A percentile compares a stretch with the other conserved stretches of the same genome.
Evolutionary conservation across 2,113 vertebrate genomes (phyloP).

Genomic region (Ailuropoda melanoleuca): DNA sequence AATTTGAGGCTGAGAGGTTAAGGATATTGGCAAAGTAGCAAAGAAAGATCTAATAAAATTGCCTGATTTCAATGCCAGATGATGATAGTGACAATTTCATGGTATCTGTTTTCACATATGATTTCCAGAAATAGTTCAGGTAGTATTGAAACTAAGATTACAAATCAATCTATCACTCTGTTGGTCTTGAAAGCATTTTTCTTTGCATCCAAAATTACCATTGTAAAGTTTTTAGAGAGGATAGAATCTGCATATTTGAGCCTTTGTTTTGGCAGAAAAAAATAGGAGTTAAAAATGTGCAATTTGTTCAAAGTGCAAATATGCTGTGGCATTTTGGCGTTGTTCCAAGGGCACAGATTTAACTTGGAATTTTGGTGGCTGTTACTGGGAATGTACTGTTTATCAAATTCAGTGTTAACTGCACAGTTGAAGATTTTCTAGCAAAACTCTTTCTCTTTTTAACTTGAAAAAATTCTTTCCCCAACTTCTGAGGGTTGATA

Average conservation of each 20-base stretch:
- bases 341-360: slow-evolving; percentile 74
- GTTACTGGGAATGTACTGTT: slow-evolving; percentile 76
- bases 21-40: background rate
- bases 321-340: slow-evolving; percentile 66
- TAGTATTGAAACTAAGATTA: slow-evolving; percentile 7
- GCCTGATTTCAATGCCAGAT: background rate
- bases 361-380: slow-evolving; percentile 73
- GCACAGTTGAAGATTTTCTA: slow-evolving; percentile 73
- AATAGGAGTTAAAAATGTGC: slow-evolving; percentile 67
- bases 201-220: slow-evolving; percentile 55
- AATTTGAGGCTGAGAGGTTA: background rate
- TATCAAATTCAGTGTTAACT: slow-evolving; percentile 77
- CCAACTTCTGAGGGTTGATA: slow-evolving; percentile 53
- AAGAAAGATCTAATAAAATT: background rate
- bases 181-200: slow-evolving; percentile 34
- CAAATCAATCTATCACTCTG: background rate
- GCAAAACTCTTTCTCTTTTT: slow-evolving; percentile 73
- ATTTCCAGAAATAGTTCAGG: slow-evolving; percentile 4
- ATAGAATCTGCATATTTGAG: slow-evolving; percentile 70
- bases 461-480: slow-evolving; percentile 66
- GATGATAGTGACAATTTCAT: background rate
- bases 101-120: background rate
- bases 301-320: slow-evolving; percentile 72
- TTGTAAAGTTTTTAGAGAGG: slow-evolving; percentile 62
- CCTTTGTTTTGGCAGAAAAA: slow-evolving; percentile 77